A percentile compares a stretch with the other conserved stretches of the same genome.
Conservation (phyloP, 2,888 invertebrate species). For the Macrophya alboannulata region DNA sequence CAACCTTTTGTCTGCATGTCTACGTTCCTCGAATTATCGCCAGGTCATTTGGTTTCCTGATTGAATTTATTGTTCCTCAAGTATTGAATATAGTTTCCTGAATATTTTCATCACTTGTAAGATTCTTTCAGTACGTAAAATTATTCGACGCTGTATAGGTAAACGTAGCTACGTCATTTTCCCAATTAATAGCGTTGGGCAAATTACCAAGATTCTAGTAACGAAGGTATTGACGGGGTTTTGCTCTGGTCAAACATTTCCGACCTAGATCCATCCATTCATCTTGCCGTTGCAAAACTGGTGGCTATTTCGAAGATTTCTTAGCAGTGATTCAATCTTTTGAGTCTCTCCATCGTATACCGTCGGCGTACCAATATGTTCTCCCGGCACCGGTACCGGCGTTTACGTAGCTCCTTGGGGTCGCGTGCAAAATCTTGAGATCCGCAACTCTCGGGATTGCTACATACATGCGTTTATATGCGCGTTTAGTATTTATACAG, state of each 20-base stretch:
- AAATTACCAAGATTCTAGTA: constrained; percentile 48
- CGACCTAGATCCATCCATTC: constrained; percentile 70
- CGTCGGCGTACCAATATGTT: constrained; percentile 14
- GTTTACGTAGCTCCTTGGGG: constrained; percentile 36
- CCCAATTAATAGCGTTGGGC: constrained; percentile 32
- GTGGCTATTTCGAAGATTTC: constrained; percentile 54
- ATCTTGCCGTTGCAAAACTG: constrained; percentile 64
- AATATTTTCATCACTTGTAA: neutral
- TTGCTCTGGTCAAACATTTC: constrained; percentile 27
- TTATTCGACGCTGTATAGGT: neutral
- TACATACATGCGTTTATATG: constrained; percentile 36
- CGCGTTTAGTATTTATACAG: neutral
- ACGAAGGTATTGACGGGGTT: constrained; percentile 30
- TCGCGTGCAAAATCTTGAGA: constrained; percentile 54
- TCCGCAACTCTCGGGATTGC: constrained; percentile 42
- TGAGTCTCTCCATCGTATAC: neutral
- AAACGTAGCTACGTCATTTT: neutral
- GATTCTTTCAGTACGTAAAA: neutral
- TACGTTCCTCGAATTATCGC: constrained; percentile 61
- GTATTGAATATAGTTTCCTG: neutral
- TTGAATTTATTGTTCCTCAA: neutral
- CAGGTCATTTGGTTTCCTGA: constrained; percentile 19
- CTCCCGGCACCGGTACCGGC: constrained; percentile 1
- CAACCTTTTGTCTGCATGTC: constrained; percentile 64
- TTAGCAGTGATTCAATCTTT: constrained; percentile 32